These are phyloP conservation scores for Perithous albicinctus DNA, from an alignment of 2,888 invertebrate genomes.

Conservation along the genomic window DNA sequence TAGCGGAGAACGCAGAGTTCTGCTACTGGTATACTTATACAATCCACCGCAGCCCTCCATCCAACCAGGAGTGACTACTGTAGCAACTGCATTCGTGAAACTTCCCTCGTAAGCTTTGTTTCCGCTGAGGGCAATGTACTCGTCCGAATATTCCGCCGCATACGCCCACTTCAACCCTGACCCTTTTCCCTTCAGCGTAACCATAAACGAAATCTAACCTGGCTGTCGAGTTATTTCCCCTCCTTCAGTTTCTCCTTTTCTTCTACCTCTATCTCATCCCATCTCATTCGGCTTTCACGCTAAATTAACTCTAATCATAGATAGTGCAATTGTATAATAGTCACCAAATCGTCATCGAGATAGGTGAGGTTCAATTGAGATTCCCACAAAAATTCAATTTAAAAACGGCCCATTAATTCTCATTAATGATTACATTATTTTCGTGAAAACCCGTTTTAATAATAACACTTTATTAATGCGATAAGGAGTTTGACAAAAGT, in stretches of 20 bases:
- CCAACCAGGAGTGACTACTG: conserved; percentile 10
- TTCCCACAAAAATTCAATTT: too few relatives aligned
- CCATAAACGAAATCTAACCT: not conserved
- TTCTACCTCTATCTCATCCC: not conserved
- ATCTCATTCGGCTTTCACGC: not conserved
- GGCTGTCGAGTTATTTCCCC: not conserved
- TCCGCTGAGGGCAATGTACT: not conserved
- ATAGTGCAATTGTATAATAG: conserved; percentile 7
- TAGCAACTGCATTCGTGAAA: conserved; percentile 40
- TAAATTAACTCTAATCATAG: not conserved
- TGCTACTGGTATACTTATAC: conserved; percentile 4
- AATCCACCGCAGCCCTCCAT: conserved; percentile 2
- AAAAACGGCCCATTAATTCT: too few relatives aligned
- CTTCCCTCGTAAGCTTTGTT: conserved; percentile 38
- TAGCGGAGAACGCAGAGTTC: not conserved
- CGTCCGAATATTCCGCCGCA: conserved; percentile 18
- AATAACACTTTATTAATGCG: too few relatives aligned
- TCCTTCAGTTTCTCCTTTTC: not conserved
- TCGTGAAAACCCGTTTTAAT: too few relatives aligned
- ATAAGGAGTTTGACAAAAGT: too few relatives aligned
- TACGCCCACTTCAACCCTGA: conserved; percentile 42
- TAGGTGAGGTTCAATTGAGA: too few relatives aligned
- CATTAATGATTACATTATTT: too few relatives aligned
- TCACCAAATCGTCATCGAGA: not conserved
- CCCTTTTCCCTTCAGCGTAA: conserved; percentile 20